phyloP scores from a whole-genome alignment of 1,140 invertebrate genomes.

The Drosophila trapezifrons region DNA sequence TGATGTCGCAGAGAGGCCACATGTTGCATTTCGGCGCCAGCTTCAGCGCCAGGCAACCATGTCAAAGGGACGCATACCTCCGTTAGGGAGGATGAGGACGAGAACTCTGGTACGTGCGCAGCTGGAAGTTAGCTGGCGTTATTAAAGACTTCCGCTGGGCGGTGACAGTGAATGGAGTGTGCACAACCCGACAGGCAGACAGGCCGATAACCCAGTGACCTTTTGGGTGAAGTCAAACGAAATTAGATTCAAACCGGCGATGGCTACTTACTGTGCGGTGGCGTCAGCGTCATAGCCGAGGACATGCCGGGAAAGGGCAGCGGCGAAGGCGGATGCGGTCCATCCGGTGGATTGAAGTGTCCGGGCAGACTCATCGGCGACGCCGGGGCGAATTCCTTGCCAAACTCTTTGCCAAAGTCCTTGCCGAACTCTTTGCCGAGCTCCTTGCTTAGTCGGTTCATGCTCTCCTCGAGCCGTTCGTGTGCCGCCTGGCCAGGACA shows the following conservation, averaged over 20 bases:
- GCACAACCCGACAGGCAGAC: neutral
- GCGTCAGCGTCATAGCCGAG: conserved; percentile 90
- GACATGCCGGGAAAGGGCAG: conserved; percentile 88
- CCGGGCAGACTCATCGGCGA: conserved; percentile 82
- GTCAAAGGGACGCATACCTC: neutral
- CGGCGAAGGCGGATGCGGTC: conserved; percentile 86
- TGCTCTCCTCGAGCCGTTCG: conserved; percentile 85
- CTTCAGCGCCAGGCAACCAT: neutral
- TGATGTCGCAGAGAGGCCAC: conserved; percentile 61
- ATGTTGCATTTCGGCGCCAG: conserved; percentile 61
- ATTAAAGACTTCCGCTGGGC: conserved; percentile 38
- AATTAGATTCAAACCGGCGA: conserved; percentile 61
- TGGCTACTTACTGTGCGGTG: conserved; percentile 89
- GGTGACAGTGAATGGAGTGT: neutral
- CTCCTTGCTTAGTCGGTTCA: conserved; percentile 84
- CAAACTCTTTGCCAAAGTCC: conserved; percentile 77
- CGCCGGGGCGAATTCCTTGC: conserved; percentile 75
- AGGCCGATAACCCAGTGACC: conserved; percentile 66
- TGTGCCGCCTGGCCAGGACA: conserved; percentile 84
- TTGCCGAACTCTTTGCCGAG: conserved; percentile 70
- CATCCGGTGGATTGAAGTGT: conserved; percentile 80
- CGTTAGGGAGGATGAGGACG: neutral
- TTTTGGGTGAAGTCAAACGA: neutral
- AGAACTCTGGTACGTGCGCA: conserved; percentile 1
- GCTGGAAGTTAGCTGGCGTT: conserved; percentile 3